Percentiles rank a stretch among this genome's conserved stretches.
Evolutionary conservation across 1,140 invertebrate genomes (phyloP).

Genomic region (Calycopis cecrops): DNA sequence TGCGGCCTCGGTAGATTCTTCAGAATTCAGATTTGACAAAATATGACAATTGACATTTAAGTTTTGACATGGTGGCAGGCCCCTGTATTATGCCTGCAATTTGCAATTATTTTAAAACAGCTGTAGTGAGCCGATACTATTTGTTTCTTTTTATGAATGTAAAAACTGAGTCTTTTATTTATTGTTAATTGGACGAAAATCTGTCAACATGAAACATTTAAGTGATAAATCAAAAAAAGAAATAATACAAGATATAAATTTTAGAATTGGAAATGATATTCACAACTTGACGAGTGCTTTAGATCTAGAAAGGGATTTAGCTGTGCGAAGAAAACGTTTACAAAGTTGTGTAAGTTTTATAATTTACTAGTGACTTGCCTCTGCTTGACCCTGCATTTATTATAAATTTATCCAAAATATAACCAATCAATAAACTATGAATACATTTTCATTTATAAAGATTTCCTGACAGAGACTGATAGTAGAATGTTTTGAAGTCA

Average conservation of each 20-base stretch:
- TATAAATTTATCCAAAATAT: no score
- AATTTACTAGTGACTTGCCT: not conserved
- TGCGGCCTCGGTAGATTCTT: no score
- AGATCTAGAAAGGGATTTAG: constrained; percentile 45
- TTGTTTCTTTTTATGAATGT: not conserved
- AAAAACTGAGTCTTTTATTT: no score
- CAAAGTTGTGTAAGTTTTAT: constrained; percentile 44
- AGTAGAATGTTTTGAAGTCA: no score
- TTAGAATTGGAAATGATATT: constrained; percentile 53
- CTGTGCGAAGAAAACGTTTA: constrained; percentile 36
- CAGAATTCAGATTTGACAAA: not conserved
- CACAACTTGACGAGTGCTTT: constrained; percentile 40
- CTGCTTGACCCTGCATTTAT: not conserved
- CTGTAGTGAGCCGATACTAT: no score
- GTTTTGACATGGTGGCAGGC: no score
- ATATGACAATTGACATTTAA: not conserved
- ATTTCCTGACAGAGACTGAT: no score
- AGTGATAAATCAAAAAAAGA: constrained; percentile 46
- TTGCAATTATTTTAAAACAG: no score
- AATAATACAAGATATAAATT: constrained; percentile 48
- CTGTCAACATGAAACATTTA: constrained; percentile 27
- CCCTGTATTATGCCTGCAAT: no score
- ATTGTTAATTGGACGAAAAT: no score
- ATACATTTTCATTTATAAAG: no score
- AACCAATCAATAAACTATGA: no score